Evolutionary conservation across 1,140 invertebrate genomes (phyloP).

Genomic region (Scaptomyza hsui): DNA sequence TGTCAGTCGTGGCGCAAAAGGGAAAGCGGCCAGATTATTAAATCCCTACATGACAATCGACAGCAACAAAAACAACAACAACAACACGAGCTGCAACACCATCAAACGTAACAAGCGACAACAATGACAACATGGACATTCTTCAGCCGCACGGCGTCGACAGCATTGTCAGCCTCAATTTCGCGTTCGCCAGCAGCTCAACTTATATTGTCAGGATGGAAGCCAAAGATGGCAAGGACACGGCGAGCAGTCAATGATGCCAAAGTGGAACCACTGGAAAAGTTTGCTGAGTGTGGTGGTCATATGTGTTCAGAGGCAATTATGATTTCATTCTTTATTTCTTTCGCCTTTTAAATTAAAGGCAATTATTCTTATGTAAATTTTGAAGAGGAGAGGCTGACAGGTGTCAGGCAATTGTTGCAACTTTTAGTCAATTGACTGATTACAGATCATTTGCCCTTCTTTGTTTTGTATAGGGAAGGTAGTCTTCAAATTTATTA

Average conservation of each 20-base stretch:
- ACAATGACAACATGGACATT: slow-evolving; percentile 15
- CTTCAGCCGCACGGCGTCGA: slow-evolving; percentile 42
- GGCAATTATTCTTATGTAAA: slow-evolving; percentile 70
- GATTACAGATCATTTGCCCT: background rate
- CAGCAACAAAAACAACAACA: slow-evolving; percentile 11
- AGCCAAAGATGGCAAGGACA: slow-evolving; percentile 17
- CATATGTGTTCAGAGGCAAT: slow-evolving; percentile 40
- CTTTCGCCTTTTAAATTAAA: slow-evolving; percentile 67
- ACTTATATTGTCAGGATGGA: slow-evolving; percentile 22
- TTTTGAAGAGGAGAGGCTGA: slow-evolving; percentile 23
- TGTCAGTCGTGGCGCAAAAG: slow-evolving; percentile 39
- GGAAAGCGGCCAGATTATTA: slow-evolving; percentile 64
- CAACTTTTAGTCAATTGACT: background rate
- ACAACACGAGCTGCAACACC: slow-evolving; percentile 7
- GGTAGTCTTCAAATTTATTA: too few species aligned
- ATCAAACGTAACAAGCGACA: background rate
- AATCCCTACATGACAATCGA: slow-evolving; percentile 70
- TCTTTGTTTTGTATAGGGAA: background rate
- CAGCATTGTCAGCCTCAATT: slow-evolving; percentile 62
- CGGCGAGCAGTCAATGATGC: slow-evolving; percentile 42
- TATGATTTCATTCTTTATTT: slow-evolving; percentile 55
- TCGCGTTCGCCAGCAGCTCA: slow-evolving; percentile 24
- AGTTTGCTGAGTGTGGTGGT: background rate
- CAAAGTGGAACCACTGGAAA: slow-evolving; percentile 26
- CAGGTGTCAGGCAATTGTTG: background rate